A percentile compares a stretch with the other conserved stretches of the same genome.
phyloP scores from a whole-genome alignment of 1,140 invertebrate genomes.

The Macrosteles quadrilineatus region DNA sequence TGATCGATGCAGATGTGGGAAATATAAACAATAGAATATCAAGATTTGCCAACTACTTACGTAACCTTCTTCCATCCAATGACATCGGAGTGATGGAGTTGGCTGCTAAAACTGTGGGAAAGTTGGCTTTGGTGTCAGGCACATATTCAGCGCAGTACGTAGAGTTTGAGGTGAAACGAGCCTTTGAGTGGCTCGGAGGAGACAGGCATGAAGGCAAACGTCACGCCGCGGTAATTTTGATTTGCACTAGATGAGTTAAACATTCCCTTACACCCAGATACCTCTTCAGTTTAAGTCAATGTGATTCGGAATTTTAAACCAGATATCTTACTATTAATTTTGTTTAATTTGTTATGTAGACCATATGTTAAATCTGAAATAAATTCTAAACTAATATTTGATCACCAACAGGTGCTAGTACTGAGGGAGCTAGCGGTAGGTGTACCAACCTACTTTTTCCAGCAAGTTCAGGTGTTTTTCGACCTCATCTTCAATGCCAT shows the following conservation, averaged over 20 bases:
- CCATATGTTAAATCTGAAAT: too few relatives aligned
- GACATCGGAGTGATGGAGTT: constrained; percentile 94
- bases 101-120: constrained; percentile 92
- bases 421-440: constrained; percentile 92
- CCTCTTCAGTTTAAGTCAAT: not conserved
- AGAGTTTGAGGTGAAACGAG: constrained; percentile 93
- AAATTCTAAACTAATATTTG: too few relatives aligned
- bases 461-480: constrained; percentile 95
- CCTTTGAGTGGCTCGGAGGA: constrained; percentile 89
- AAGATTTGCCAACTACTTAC: constrained; percentile 89
- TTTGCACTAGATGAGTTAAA: too few relatives aligned
- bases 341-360: not conserved
- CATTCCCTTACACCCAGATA: not conserved
- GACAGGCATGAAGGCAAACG: constrained; percentile 88
- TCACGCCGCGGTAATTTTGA: constrained; percentile 82
- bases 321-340: not conserved
- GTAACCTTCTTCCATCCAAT: constrained; percentile 85
- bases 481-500: constrained; percentile 93
- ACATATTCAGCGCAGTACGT: constrained; percentile 94
- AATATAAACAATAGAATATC: constrained; percentile 88
- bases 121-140: constrained; percentile 86
- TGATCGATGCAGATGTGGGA: constrained; percentile 90
- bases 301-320: not conserved
- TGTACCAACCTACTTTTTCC: constrained; percentile 98
- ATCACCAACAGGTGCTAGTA: constrained; percentile 69